Evolutionary conservation across 2,888 invertebrate species (phyloP), one percentile per base, ranked within the genome.

Genomic region (Didymodactylos carnosus): DNA sequence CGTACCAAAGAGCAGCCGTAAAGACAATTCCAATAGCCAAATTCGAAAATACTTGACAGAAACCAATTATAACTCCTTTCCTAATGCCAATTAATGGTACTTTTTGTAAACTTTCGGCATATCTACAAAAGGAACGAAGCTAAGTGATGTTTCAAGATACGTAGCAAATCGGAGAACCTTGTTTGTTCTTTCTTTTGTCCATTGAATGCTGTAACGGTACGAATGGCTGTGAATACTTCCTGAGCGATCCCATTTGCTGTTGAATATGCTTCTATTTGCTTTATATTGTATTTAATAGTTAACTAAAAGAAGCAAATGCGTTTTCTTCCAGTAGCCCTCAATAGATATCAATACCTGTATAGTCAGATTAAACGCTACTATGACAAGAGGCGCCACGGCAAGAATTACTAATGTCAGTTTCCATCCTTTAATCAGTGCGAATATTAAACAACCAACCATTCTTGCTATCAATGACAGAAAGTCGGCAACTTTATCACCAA

Each of bases 361-460:
- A 69, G 92, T 89, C 69, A 90, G 80, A 2, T 88, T 89, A 1
- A 90, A 90, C 13, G 90, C 87, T 11, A 87, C 84, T 0, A 90
- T 89, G 69, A 91, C 87, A 70, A 91, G 82, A 0, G 92, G 92
- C 8, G 90, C 87, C 76, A 89, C 88, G 72, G 87, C 86, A 39
- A 90, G 83, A 77, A 90, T 89, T 1, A 91, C 87, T 14, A 91
- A 83, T 0, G 91, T 88, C 51, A 92, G 82, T 80, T 90, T 87
- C 91, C 91, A 92, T 13, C 91, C 91, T 79, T 88, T 88, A 4
- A 86, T 80, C 72, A 91, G 87, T 0, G 90, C 90, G 81, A 90
- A 86, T 3, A 87, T 84, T 23, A 91, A 81, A 0, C 88, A 88
- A 25, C 88, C 87, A 14, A 89, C 75, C 79, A 89, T 89, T 0